These are phyloP conservation scores for Cerceris ruficornis DNA, from an alignment of 2,888 invertebrate species.

Conservation along the genomic window DNA sequence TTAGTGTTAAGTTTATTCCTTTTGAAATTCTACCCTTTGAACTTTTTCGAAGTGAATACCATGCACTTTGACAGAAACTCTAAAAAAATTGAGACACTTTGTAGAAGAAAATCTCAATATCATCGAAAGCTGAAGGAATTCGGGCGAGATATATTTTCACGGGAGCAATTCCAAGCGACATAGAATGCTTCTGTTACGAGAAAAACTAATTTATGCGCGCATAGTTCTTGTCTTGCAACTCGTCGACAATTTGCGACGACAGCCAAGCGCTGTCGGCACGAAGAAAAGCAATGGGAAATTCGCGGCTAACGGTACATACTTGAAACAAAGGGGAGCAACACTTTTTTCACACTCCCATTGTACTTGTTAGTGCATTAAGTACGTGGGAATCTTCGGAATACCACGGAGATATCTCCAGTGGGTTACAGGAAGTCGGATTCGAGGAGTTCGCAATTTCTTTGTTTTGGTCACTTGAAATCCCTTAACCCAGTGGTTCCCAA, in stretches of 20 bases:
- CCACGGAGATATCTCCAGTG: constrained; percentile 51
- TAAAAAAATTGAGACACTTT: too few species aligned
- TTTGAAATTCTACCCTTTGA: too few species aligned
- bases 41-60: too few species aligned
- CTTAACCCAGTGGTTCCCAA: neutral
- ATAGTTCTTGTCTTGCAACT: neutral
- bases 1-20: too few species aligned
- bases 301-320: constrained; percentile 57
- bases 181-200: too few species aligned
- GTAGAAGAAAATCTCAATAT: too few species aligned
- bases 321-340: constrained; percentile 67
- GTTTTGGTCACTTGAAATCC: constrained; percentile 38
- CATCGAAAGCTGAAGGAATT: too few species aligned
- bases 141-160: too few species aligned
- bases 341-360: constrained; percentile 61
- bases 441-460: constrained; percentile 55
- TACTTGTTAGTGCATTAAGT: constrained; percentile 47
- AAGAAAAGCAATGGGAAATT: constrained; percentile 71
- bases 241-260: neutral
- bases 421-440: constrained; percentile 66
- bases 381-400: constrained; percentile 66
- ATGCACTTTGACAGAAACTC: too few species aligned
- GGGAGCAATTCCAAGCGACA: too few species aligned
- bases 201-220: neutral
- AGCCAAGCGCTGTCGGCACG: neutral